These are phyloP conservation scores for Agrotis segetum DNA, from an alignment of 2,888 invertebrate species.

Conservation along the genomic window DNA sequence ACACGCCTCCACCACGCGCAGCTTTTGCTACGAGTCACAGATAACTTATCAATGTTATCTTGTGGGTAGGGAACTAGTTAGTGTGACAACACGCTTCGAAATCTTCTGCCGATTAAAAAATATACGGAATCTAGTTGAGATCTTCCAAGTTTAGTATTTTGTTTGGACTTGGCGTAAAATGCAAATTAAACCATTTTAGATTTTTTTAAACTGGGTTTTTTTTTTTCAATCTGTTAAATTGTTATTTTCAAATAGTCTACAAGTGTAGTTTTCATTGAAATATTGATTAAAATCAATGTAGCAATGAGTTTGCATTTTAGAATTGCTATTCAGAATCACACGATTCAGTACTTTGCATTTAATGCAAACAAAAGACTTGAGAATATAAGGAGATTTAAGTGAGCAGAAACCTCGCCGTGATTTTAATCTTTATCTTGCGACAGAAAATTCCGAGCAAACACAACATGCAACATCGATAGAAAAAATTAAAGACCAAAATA, in stretches of 20 bases:
- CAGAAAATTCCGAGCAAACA: constrained; percentile 54
- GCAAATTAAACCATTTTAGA: too few species aligned
- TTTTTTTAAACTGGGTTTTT: too few species aligned
- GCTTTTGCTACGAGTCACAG: constrained; percentile 91
- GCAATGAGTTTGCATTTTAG: not conserved
- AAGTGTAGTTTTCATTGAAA: too few species aligned
- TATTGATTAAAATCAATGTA: not conserved
- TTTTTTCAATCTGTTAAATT: too few species aligned
- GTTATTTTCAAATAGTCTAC: too few species aligned
- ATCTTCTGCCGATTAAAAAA: constrained; percentile 36
- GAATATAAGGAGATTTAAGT: not conserved
- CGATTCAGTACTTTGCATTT: not conserved
- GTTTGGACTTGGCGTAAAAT: too few species aligned
- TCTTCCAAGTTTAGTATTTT: too few species aligned
- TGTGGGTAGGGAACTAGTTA: not conserved
- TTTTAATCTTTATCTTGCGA: not conserved
- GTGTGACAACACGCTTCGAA: constrained; percentile 29
- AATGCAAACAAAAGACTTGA: too few species aligned
- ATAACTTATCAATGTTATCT: not conserved
- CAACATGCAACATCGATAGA: constrained; percentile 65
- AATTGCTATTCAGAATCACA: not conserved
- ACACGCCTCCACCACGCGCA: constrained; percentile 92
- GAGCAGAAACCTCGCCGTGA: not conserved
- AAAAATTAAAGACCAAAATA: constrained; percentile 48
- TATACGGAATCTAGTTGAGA: not conserved